A percentile compares a stretch with the other conserved stretches of the same genome.
phyloP scores from a whole-genome alignment of 2,797 vertebrate genomes.

The Acrossocheilus fasciatus region DNA sequence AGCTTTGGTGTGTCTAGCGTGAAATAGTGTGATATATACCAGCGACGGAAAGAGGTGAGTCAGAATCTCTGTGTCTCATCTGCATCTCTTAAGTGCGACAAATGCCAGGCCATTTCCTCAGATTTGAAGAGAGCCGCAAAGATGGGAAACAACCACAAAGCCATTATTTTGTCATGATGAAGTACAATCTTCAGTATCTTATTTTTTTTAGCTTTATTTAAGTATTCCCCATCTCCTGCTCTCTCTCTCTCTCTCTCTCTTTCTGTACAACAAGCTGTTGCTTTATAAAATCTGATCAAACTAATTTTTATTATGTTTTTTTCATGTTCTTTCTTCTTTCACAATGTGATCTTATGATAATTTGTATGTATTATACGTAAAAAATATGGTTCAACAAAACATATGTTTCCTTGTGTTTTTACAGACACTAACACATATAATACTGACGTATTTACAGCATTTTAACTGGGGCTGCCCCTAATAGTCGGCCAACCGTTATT shows the following conservation, averaged over 20 bases:
- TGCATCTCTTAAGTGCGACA: slow-evolving; percentile 33
- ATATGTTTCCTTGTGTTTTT: background rate
- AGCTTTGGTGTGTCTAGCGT: background rate
- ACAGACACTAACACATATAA: too few species aligned
- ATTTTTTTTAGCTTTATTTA: slow-evolving; percentile 11
- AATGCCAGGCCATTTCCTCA: slow-evolving; percentile 26
- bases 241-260: slow-evolving; percentile 3
- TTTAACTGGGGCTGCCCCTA: too few species aligned
- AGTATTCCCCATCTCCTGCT: too few species aligned
- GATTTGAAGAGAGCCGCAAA: slow-evolving; percentile 16
- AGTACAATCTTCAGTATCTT: slow-evolving; percentile 20
- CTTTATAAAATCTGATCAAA: slow-evolving; percentile 38
- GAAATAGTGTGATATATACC: slow-evolving; percentile 15
- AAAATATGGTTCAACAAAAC: background rate
- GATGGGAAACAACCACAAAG: slow-evolving; percentile 33
- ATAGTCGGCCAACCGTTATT: too few species aligned
- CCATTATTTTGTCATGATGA: slow-evolving; percentile 41
- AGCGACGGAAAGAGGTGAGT: slow-evolving; percentile 20
- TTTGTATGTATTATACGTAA: too few species aligned
- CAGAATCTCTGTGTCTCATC: slow-evolving; percentile 35
- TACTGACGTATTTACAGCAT: background rate
- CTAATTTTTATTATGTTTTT: background rate
- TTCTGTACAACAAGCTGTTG: slow-evolving; percentile 30
- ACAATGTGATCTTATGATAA: too few species aligned
- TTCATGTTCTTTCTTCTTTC: background rate